Percentiles rank a stretch among this genome's conserved stretches.
Evolutionary conservation across 2,113 vertebrate species (phyloP).

Genomic region (Calidris pugnax): DNA sequence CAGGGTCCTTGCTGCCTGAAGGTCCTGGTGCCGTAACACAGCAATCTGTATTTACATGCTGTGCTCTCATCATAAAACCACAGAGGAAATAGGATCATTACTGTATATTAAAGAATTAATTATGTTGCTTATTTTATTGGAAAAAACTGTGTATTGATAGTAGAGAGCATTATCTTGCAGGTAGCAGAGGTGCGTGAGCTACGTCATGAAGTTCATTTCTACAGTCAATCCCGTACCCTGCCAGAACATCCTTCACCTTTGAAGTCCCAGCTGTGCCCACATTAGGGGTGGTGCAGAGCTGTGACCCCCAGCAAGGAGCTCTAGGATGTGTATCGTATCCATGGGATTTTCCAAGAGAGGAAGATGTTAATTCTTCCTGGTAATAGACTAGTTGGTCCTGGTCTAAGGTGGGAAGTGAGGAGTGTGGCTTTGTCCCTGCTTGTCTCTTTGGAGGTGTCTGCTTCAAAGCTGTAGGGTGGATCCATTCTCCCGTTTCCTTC

Average conservation of each 20-base stretch:
- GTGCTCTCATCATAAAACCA: background rate
- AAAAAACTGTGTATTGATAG: background rate
- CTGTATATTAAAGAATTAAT: background rate
- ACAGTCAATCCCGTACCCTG: accelerated
- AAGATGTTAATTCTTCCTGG: background rate
- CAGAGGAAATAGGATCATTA: background rate
- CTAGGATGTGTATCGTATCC: accelerated
- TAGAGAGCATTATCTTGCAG: background rate
- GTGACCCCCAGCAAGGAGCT: background rate
- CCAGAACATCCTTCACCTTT: background rate
- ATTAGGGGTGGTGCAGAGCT: background rate
- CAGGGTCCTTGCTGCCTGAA: background rate
- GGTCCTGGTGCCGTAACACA: accelerated
- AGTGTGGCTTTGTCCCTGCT: accelerated
- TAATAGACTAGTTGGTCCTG: background rate
- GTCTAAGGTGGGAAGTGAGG: background rate
- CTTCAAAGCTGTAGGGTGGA: background rate
- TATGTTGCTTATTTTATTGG: background rate
- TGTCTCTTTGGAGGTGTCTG: background rate
- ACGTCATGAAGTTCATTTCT: background rate
- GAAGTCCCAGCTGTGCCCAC: background rate
- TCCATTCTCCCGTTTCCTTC: background rate
- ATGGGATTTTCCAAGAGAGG: background rate
- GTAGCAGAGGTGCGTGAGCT: accelerated
- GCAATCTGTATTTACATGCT: background rate